Base-by-base conservation (phyloP, 2,113 vertebrate genomes). In the Solea senegalensis region DNA sequence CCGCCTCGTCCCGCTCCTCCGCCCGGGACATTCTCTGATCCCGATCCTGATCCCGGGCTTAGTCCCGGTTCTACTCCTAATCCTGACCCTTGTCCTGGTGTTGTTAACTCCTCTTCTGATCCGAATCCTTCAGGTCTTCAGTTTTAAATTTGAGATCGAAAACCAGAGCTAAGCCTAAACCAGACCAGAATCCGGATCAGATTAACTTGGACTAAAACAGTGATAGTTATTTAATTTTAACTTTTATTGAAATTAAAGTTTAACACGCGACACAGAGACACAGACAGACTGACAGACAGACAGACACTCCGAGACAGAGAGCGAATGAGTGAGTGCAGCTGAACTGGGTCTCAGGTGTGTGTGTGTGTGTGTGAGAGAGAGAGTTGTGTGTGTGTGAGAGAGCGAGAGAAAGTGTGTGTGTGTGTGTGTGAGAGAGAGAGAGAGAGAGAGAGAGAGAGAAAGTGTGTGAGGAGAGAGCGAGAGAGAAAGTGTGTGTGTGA, bases 1-100 rank as follows among this genome's bases (percentile, higher is more conserved):
- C 92, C 2, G 64, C 5, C 1, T 84, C 90, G 64, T 92, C 94
- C 63, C 89, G 91, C 53, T 90, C 86, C 54, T 94, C 92, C 2
- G 85, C 72, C 45, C 87, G 84, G 46, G 94, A 94, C 94, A 94
- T 95, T 13, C 13, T 85, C 27, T 9, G 43, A 0, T 51, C 68
- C 57, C 15, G 50, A 7, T 56, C 21, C 58, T 49, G 43, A 0
- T 34, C 5, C 39, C 4, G 50, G 0, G 27, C 5, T 26, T 7
- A 39, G 0, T 39, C n/a, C 53, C 3, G 58, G 14, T 64, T 21
- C 61, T 7, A 55, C 27, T 61, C 14, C 59, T 7, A 51, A 9
- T 65, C 21, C 12, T 44, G 26, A 0, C 21, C 4, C 28, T 11
- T n/a, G 0, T 26, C 13, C 41, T 2, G 50, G 14, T 64, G 26